Percentiles rank a stretch among this genome's conserved stretches.
Conservation (phyloP, 2,888 invertebrate species). For the Netelia inedita region DNA sequence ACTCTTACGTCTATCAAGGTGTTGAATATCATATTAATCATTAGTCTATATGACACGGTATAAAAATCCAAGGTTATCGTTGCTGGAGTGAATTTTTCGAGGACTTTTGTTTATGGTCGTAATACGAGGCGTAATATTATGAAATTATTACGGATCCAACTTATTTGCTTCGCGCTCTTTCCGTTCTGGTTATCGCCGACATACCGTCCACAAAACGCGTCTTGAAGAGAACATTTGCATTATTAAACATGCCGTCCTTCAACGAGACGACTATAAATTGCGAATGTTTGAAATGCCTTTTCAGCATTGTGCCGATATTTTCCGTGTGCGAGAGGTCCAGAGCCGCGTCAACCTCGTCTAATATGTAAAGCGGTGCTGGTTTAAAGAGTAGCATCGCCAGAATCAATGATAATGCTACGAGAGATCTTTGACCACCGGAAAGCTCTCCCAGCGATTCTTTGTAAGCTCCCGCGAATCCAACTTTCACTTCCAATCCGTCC, state of each 20-base stretch:
- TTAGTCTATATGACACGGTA: not conserved
- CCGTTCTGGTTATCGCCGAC: conserved; percentile 93
- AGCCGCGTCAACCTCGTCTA: conserved; percentile 99
- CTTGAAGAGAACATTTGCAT: conserved; percentile 98
- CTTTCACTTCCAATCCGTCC: conserved; percentile 95
- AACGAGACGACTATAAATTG: conserved; percentile 99
- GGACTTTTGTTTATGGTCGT: not conserved
- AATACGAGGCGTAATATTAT: too few relatives aligned
- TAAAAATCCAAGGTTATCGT: not conserved
- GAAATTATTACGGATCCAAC: not conserved
- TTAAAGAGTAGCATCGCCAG: conserved; percentile 98
- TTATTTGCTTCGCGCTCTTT: conserved; percentile 73
- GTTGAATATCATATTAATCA: not conserved
- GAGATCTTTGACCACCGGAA: conserved; percentile 98
- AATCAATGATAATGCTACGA: conserved; percentile 98
- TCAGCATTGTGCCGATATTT: conserved; percentile 98
- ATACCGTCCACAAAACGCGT: conserved; percentile 98
- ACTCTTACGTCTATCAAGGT: not conserved
- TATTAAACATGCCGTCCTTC: conserved; percentile 99
- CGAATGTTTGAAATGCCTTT: conserved; percentile 94
- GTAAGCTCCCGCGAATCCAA: conserved; percentile 97
- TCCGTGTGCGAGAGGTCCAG: conserved; percentile 99
- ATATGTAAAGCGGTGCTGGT: conserved; percentile 98
- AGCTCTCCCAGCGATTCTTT: conserved; percentile 98
- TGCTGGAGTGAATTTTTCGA: not conserved